phyloP scores from a whole-genome alignment of 2,888 invertebrate species.

The Melieria omissa region DNA sequence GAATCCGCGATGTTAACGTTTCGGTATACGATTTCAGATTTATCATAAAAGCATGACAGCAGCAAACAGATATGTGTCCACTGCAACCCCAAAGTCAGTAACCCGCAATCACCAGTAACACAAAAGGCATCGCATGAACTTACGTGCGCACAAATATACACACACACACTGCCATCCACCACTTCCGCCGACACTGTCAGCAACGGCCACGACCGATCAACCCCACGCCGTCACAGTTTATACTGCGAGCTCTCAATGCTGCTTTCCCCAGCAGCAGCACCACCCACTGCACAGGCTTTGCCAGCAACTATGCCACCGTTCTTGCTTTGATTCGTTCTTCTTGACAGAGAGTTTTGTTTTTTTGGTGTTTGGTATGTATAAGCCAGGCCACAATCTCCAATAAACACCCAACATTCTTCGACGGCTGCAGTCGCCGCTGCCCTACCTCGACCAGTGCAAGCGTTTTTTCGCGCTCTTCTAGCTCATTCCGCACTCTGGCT shows the following conservation, averaged over 20 bases:
- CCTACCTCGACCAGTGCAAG: conserved; percentile 23
- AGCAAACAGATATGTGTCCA: conserved; percentile 58
- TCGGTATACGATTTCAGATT: conserved; percentile 64
- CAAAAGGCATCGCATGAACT: conserved; percentile 29
- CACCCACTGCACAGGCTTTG: not conserved
- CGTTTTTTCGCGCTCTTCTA: not conserved
- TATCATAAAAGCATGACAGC: conserved; percentile 63
- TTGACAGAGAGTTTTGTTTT: conserved; percentile 57
- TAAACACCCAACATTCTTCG: conserved; percentile 56
- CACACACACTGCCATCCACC: conserved; percentile 15
- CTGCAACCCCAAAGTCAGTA: conserved; percentile 45
- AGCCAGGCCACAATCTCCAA: conserved; percentile 65
- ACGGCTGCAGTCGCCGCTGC: conserved; percentile 24
- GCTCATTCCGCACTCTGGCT: not conserved
- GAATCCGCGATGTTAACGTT: conserved; percentile 60
- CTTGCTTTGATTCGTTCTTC: conserved; percentile 65
- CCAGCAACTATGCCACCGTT: conserved; percentile 44
- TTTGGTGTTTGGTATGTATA: conserved; percentile 57
- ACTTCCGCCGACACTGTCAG: conserved; percentile 7
- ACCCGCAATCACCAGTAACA: conserved; percentile 33
- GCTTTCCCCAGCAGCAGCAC: not conserved
- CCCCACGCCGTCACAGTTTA: not conserved
- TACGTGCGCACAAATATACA: conserved; percentile 15
- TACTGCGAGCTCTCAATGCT: conserved; percentile 5
- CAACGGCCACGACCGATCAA: conserved; percentile 5